Conservation (phyloP, 2,888 invertebrate species). For the Acrobeloides nanus region DNA sequence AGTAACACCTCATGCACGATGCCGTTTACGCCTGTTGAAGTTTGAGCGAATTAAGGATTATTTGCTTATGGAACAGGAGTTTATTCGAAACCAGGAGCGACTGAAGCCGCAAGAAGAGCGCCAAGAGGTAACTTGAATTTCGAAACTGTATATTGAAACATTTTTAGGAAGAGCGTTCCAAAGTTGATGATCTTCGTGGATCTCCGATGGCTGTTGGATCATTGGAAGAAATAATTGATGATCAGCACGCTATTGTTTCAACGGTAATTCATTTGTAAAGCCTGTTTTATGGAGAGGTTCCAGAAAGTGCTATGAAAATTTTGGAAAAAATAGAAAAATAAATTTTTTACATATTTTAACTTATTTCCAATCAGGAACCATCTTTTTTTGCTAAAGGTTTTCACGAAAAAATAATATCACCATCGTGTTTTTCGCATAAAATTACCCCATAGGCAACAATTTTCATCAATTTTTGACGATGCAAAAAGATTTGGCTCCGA, state of each 20-base stretch:
- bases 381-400: too few relatives aligned
- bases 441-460: too few relatives aligned
- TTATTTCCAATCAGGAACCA: conserved; percentile 7
- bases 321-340: conserved; percentile 2
- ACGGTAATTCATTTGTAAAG: conserved; percentile 19
- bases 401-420: too few relatives aligned
- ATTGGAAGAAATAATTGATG: conserved; percentile 97
- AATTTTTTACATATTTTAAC: neutral
- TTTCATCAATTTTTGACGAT: too few relatives aligned
- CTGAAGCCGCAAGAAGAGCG: conserved; percentile 98
- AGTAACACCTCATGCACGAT: conserved; percentile 94
- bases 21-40: conserved; percentile 85
- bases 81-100: conserved; percentile 93
- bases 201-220: conserved; percentile 99
- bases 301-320: conserved; percentile 3
- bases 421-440: too few relatives aligned
- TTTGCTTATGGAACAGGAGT: conserved; percentile 96
- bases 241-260: conserved; percentile 92
- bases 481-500: too few relatives aligned
- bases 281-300: neutral
- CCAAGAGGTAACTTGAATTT: conserved; percentile 65
- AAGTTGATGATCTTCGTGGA: conserved; percentile 94
- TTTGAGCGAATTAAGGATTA: conserved; percentile 97
- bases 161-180: conserved; percentile 79
- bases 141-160: conserved; percentile 16